phyloP scores from a whole-genome alignment of 2,888 invertebrate genomes.

The Xylota sylvarum region DNA sequence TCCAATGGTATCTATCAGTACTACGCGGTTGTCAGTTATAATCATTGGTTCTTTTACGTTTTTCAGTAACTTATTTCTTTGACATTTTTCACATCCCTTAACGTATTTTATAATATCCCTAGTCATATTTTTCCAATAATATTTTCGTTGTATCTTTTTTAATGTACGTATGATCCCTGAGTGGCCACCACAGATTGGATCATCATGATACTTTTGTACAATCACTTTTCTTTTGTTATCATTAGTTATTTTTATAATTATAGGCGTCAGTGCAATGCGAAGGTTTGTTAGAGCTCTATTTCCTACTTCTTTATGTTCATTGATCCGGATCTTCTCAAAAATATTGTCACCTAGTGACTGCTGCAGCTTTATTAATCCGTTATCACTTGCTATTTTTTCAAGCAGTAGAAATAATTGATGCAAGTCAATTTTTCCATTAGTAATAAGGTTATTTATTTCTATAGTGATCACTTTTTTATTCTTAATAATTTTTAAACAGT shows the following conservation, averaged over 20 bases:
- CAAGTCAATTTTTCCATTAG: too few relatives aligned
- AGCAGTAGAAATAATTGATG: too few relatives aligned
- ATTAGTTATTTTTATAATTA: too few relatives aligned
- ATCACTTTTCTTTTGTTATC: constrained; percentile 6
- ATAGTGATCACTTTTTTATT: constrained; percentile 29
- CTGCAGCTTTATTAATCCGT: constrained; percentile 25
- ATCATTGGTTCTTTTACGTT: constrained; percentile 9
- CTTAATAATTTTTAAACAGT: too few relatives aligned
- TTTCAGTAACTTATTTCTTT: constrained; percentile 11
- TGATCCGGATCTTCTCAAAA: constrained; percentile 26
- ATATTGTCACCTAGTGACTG: constrained; percentile 30
- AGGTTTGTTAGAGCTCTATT: too few relatives aligned
- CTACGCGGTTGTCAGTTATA: constrained; percentile 40
- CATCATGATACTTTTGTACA: too few relatives aligned
- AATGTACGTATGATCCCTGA: constrained; percentile 11
- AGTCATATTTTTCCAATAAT: constrained; percentile 9
- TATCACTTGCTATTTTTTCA: too few relatives aligned
- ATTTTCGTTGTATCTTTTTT: constrained; percentile 18
- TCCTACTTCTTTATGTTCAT: constrained; percentile 13
- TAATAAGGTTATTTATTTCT: constrained; percentile 17
- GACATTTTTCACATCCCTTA: too few relatives aligned
- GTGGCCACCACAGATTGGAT: too few relatives aligned
- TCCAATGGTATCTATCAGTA: constrained; percentile 49
- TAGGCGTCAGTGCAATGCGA: too few relatives aligned
- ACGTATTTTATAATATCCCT: neutral